Evolutionary conservation across 2,113 vertebrate genomes (phyloP), one percentile per base, ranked within the genome.

Genomic region (Silurus asotus): DNA sequence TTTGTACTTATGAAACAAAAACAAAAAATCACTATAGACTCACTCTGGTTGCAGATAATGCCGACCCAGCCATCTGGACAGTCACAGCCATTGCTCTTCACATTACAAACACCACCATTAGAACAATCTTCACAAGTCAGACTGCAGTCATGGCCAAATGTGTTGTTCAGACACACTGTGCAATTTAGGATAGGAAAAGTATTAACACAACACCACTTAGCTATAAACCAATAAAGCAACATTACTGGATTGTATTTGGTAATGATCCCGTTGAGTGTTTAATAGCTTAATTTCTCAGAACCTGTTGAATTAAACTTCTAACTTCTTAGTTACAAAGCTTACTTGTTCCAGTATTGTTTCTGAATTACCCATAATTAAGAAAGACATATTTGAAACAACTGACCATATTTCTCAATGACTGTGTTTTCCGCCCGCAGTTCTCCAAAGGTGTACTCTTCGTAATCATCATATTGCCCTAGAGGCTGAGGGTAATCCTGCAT

Each of bases 131-230:
- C 96, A 0, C 98, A 99, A 0, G 94, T 96, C 92, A 99, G 89
- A 90, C 97, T 97, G 95, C 98, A 99, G 93, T 99, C 97, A 0
- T 93, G 92, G 61, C 98, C 98, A 0, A 99, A 99, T 0, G 96
- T 95, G 87, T 93, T 92, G 0, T 96, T 96, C 93, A 99, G 91
- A 91, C 98, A 99, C 14, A 89, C 88, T 89, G 80, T 13, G 37
- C 19, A 53, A 49, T 64, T 75, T 17, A 83, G 23, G 59, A 58
- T 77, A 75, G 17, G 17, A 81, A 8, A 65, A 19, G 10, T 28
- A 64, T 51, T 48, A 78, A 19, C 65, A 28, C 6, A 61, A 25
- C 6, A 25, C 45, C 10, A 19, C 1, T 49, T 0, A 62, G 48
- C 4, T 37, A 56, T 25, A 7, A 48, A 72, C 7, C 37, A 74